These are phyloP conservation scores for Aphaenogaster ashmeadi DNA, from an alignment of 1,140 invertebrate genomes.

Conservation along the genomic window DNA sequence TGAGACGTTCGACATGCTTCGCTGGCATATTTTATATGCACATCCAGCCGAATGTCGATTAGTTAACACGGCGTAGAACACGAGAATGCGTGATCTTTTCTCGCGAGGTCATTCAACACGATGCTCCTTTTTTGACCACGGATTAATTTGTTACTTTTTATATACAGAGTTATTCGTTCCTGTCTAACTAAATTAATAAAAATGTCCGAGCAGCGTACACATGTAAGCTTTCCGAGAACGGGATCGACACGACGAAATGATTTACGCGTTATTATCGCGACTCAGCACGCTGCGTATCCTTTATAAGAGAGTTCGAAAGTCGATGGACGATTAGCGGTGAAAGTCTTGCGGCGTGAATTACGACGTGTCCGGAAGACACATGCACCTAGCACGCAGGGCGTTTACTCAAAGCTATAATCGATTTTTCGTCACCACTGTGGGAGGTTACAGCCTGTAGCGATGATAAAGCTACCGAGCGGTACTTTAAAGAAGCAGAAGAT, in stretches of 20 bases:
- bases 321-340: conserved; percentile 65
- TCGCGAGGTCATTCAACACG: background rate
- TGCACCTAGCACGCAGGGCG: background rate
- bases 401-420: conserved; percentile 4
- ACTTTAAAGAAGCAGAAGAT: background rate
- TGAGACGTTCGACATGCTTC: conserved; percentile 19
- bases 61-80: conserved; percentile 2
- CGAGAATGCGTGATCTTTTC: conserved; percentile 13
- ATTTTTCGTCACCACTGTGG: conserved; percentile 27
- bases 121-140: background rate
- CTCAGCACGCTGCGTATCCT: conserved; percentile 12
- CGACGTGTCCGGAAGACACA: conserved; percentile 43
- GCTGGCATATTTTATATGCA: conserved; percentile 28
- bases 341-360: conserved; percentile 66
- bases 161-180: conserved; percentile 48
- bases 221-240: conserved; percentile 2
- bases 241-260: conserved; percentile 60
- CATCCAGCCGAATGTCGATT: conserved; percentile 25
- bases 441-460: background rate
- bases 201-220: background rate
- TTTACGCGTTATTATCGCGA: conserved; percentile 67
- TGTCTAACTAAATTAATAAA: conserved; percentile 65
- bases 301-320: conserved; percentile 49
- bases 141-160: conserved; percentile 64
- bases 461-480: conserved; percentile 24